Evolutionary conservation across 2,113 vertebrate genomes (phyloP).

Genomic region (Bufo gargarizans): DNA sequence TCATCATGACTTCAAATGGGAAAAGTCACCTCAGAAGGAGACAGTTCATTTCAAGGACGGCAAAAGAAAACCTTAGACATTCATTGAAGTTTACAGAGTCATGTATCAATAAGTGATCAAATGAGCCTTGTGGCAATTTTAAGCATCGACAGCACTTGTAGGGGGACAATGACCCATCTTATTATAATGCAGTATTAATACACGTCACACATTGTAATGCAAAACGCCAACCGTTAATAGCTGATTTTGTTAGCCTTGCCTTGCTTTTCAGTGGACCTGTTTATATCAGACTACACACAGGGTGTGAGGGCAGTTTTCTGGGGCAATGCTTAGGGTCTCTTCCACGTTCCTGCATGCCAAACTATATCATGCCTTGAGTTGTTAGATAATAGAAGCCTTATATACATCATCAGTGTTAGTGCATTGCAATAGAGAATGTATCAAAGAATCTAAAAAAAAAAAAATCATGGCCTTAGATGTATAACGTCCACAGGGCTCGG

Average conservation of each 20-base stretch:
- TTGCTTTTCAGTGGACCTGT: background rate
- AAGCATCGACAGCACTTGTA: slow-evolving; percentile 33
- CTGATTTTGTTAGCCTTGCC: background rate
- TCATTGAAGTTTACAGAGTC: slow-evolving; percentile 19
- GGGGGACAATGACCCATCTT: background rate
- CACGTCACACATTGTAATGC: background rate
- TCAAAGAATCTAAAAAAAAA: background rate
- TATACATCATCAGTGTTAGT: slow-evolving; percentile 39
- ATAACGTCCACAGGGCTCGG: background rate
- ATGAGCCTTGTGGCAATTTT: background rate
- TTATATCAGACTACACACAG: background rate
- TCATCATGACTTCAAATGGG: background rate
- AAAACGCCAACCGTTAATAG: background rate
- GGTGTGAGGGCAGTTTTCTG: slow-evolving; percentile 11
- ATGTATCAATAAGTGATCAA: background rate
- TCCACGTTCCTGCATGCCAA: slow-evolving; percentile 28
- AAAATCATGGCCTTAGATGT: slow-evolving; percentile 6
- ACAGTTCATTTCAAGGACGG: background rate
- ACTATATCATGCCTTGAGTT: slow-evolving; percentile 32
- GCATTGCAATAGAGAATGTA: slow-evolving; percentile 35
- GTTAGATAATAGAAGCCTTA: slow-evolving; percentile 43
- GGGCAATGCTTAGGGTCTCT: slow-evolving; percentile 17
- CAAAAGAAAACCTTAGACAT: background rate
- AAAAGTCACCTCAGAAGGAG: background rate
- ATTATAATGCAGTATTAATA: slow-evolving; percentile 20